Percentiles rank a stretch among this genome's conserved stretches.
Evolutionary conservation across 2,113 vertebrate species (phyloP).

Genomic region (Hemibates koningsi): DNA sequence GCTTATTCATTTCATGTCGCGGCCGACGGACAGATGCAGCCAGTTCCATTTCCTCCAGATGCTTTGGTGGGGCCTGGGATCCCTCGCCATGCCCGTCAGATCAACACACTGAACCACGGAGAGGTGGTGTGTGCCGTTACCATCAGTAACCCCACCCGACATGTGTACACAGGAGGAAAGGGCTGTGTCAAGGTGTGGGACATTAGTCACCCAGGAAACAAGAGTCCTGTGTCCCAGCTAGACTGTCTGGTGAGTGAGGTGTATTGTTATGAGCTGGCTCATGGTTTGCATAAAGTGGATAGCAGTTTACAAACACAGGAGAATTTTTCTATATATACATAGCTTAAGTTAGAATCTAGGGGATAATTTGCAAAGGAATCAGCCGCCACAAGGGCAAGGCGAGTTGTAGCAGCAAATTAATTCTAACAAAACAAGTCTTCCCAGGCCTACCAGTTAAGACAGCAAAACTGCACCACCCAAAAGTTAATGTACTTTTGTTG

Average conservation of each 20-base stretch:
- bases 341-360: neutral
- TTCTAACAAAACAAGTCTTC: neutral
- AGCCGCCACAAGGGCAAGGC: neutral
- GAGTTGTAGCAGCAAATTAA: neutral
- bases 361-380: neutral
- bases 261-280: neutral
- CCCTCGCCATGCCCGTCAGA: slow-evolving; percentile 92
- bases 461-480: neutral
- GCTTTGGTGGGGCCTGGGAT: slow-evolving; percentile 91
- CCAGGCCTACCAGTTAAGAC: neutral
- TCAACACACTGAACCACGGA: slow-evolving; percentile 92
- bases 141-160: slow-evolving; percentile 94
- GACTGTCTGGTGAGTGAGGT: slow-evolving; percentile 86
- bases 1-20: slow-evolving; percentile 95
- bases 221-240: slow-evolving; percentile 94
- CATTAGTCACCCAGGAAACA: slow-evolving; percentile 95
- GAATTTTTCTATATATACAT: neutral
- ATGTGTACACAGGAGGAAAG: slow-evolving; percentile 94
- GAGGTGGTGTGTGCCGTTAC: slow-evolving; percentile 96
- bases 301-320: neutral
- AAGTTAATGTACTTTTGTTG: neutral
- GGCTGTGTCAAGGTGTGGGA: slow-evolving; percentile 98
- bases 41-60: slow-evolving; percentile 91
- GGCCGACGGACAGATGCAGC: slow-evolving; percentile 94
- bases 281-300: neutral